Percentiles rank a stretch among this genome's conserved stretches.
Conservation (phyloP, 2,797 vertebrate genomes). For the Geotria australis region DNA sequence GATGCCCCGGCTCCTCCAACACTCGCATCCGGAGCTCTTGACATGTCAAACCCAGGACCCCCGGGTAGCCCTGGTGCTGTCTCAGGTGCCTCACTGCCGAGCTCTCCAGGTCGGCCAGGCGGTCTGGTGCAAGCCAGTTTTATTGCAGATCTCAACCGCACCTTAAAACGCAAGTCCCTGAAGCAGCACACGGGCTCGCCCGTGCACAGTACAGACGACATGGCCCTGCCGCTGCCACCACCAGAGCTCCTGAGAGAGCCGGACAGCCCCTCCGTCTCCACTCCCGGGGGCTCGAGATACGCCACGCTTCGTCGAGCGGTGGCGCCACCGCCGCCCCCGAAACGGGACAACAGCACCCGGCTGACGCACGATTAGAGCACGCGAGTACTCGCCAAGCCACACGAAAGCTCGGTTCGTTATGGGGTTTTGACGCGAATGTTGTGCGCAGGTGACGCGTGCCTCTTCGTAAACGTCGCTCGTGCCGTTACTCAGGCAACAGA, state of each 20-base stretch:
- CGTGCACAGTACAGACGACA: slow-evolving; percentile 54
- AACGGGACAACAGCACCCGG: slow-evolving; percentile 70
- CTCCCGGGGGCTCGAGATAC: slow-evolving; percentile 68
- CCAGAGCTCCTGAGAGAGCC: slow-evolving; percentile 52
- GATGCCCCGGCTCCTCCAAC: no score
- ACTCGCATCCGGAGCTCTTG: no score
- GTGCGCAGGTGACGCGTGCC: no score
- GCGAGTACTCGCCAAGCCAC: no score
- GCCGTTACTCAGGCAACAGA: no score
- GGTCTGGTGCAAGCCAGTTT: slow-evolving; percentile 63
- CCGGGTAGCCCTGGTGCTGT: slow-evolving; percentile 13
- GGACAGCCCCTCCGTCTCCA: slow-evolving; percentile 27
- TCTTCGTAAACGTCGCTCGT: no score
- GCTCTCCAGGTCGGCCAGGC: slow-evolving; percentile 53
- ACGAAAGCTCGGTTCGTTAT: no score
- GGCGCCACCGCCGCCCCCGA: slow-evolving; percentile 61
- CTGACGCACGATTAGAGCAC: slow-evolving; percentile 39
- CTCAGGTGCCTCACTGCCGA: slow-evolving; percentile 21
- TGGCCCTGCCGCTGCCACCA: slow-evolving; percentile 60
- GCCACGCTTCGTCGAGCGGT: slow-evolving; percentile 68
- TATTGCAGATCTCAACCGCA: slow-evolving; percentile 66
- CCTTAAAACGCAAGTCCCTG: slow-evolving; percentile 69
- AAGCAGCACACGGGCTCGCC: slow-evolving; percentile 49
- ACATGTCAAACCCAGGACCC: slow-evolving; percentile 15
- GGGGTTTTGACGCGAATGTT: no score